phyloP scores from a whole-genome alignment of 2,113 vertebrate species.

The Calcarius ornatus region DNA sequence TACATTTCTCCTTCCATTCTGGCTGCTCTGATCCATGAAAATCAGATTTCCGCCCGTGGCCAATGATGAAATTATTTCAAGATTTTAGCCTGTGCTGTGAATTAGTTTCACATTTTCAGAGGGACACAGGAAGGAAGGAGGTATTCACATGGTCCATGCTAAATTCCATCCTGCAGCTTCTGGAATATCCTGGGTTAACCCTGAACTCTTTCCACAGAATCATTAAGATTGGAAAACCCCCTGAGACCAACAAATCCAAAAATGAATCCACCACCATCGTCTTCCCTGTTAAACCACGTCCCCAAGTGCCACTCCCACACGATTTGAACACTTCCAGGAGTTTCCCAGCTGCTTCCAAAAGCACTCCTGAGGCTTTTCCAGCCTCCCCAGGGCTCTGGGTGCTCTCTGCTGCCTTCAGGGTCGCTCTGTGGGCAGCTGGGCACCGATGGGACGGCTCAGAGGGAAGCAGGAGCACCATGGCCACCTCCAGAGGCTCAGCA shows the following conservation, averaged over 20 bases:
- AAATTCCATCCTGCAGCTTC: not conserved
- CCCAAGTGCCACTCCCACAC: not conserved
- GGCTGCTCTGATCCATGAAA: not conserved
- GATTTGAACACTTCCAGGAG: not conserved
- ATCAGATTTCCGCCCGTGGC: not conserved
- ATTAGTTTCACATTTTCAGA: not conserved
- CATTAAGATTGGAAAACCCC: not conserved
- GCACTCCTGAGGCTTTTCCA: not conserved
- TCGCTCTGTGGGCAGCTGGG: rapidly evolving
- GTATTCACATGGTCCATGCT: rapidly evolving
- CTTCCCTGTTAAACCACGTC: rapidly evolving
- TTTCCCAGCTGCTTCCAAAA: not conserved
- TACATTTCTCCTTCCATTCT: not conserved
- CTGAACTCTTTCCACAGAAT: not conserved
- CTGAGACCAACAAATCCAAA: not conserved
- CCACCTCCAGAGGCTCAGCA: not conserved
- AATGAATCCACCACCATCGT: rapidly evolving
- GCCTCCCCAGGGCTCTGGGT: rapidly evolving
- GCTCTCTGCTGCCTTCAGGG: not conserved
- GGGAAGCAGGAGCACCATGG: not conserved
- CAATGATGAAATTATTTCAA: not conserved
- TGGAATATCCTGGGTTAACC: not conserved
- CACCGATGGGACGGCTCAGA: rapidly evolving
- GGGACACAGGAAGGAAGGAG: not conserved
- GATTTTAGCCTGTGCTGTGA: not conserved